Evolutionary conservation across 1,140 invertebrate genomes (phyloP).

Genomic region (Drosophila simulans): DNA sequence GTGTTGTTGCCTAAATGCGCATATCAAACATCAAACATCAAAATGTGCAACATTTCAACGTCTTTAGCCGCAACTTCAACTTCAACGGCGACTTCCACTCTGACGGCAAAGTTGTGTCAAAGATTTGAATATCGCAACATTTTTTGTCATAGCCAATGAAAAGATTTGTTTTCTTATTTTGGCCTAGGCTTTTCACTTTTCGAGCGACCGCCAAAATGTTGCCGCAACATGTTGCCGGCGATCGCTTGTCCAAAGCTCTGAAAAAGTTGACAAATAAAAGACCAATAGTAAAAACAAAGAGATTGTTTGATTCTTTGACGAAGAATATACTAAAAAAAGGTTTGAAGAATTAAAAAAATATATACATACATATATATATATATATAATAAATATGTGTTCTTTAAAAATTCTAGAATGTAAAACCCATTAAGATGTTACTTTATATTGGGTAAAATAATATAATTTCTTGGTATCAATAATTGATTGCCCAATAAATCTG

Average conservation of each 20-base stretch:
- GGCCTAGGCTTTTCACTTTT: neutral
- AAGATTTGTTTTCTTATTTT: conserved; percentile 10
- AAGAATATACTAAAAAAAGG: neutral
- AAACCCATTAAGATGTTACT: too few relatives aligned
- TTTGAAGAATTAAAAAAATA: too few relatives aligned
- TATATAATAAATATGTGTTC: too few relatives aligned
- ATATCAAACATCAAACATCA: conserved; percentile 77
- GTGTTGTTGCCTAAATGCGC: conserved; percentile 75
- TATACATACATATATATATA: too few relatives aligned
- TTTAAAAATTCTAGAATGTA: too few relatives aligned
- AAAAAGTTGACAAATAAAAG: neutral
- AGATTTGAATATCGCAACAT: conserved; percentile 73
- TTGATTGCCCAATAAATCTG: too few relatives aligned
- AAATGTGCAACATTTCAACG: conserved; percentile 75
- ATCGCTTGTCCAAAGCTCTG: conserved; percentile 47
- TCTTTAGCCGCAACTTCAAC: conserved; percentile 23
- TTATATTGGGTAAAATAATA: too few relatives aligned
- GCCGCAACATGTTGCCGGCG: conserved; percentile 63
- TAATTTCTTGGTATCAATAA: too few relatives aligned
- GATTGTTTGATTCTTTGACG: neutral
- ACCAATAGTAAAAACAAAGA: neutral
- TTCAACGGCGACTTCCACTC: conserved; percentile 14
- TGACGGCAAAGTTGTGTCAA: conserved; percentile 52
- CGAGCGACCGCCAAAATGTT: conserved; percentile 38
- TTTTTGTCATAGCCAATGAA: conserved; percentile 48